These are phyloP conservation scores for Conus ventricosus DNA, from an alignment of 1,140 invertebrate species.

Conservation along the genomic window DNA sequence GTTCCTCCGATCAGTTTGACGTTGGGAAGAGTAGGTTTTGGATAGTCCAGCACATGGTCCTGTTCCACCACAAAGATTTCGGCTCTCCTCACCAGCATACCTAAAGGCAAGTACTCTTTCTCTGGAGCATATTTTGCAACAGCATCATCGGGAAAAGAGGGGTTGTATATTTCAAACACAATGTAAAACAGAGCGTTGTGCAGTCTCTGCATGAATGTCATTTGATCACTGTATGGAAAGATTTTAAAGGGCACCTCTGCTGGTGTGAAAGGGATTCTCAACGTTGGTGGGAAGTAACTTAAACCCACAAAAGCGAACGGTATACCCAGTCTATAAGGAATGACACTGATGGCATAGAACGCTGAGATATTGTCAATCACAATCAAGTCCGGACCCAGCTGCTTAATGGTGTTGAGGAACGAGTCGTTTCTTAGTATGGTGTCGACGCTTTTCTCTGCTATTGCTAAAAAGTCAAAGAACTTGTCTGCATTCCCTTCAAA, in stretches of 20 bases:
- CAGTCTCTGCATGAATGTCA: slow-evolving; percentile 34
- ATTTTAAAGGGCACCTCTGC: neutral
- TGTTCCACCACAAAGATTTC: slow-evolving; percentile 42
- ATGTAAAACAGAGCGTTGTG: neutral
- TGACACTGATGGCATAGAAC: slow-evolving; percentile 18
- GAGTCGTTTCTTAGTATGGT: neutral
- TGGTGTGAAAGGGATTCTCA: slow-evolving; percentile 34
- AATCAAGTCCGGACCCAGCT: slow-evolving; percentile 25
- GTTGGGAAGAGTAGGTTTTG: slow-evolving; percentile 47
- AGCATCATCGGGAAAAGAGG: neutral
- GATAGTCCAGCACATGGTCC: slow-evolving; percentile 49
- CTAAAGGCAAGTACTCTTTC: slow-evolving; percentile 19
- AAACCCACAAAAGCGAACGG: slow-evolving; percentile 37
- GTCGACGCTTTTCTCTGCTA: neutral
- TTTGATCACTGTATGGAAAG: neutral
- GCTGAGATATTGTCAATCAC: slow-evolving; percentile 36
- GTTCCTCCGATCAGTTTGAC: slow-evolving; percentile 46
- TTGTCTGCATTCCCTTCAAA: neutral
- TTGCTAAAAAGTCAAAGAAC: neutral
- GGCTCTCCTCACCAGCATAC: slow-evolving; percentile 22
- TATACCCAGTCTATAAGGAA: slow-evolving; percentile 41
- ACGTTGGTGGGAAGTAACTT: neutral
- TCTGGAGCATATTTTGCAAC: slow-evolving; percentile 33
- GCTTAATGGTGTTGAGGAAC: neutral
- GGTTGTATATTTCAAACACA: too few species aligned